Conservation (phyloP, 2,888 invertebrate species). For the Horisme vitalbata region DNA sequence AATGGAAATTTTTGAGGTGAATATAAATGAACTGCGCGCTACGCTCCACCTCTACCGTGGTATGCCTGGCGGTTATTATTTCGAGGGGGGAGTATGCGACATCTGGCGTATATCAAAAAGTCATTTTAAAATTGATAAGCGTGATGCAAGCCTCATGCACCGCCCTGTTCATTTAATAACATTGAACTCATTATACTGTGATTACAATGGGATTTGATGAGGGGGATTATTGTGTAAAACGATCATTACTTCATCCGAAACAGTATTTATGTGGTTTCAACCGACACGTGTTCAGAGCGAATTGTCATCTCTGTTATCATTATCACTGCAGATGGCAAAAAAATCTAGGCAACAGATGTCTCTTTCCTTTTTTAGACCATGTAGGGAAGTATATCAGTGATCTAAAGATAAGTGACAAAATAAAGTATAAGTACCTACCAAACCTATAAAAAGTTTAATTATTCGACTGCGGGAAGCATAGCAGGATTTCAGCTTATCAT, state of each 20-base stretch:
- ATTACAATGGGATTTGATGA: constrained; percentile 55
- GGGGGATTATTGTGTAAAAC: constrained; percentile 51
- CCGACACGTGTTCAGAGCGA: constrained; percentile 62
- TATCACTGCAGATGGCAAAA: no score
- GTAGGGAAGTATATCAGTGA: constrained; percentile 56
- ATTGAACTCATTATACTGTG: constrained; percentile 65
- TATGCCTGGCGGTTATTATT: constrained; percentile 22
- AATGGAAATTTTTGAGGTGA: constrained; percentile 20
- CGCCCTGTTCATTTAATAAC: constrained; percentile 71
- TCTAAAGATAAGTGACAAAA: no score
- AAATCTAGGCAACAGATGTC: constrained; percentile 47
- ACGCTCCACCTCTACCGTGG: constrained; percentile 5
- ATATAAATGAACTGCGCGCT: constrained; percentile 4
- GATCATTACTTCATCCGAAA: constrained; percentile 46
- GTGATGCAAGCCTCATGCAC: constrained; percentile 67
- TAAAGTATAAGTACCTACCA: no score
- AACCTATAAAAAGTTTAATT: no score
- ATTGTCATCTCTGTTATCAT: no score
- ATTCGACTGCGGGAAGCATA: no score
- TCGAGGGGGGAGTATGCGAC: constrained; percentile 54
- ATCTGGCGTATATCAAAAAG: constrained; percentile 73
- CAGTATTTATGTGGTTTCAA: constrained; percentile 38
- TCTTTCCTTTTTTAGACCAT: constrained; percentile 47
- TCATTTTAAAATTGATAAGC: constrained; percentile 72
- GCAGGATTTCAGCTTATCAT: not conserved